phyloP scores from a whole-genome alignment of 2,797 vertebrate species.

The Rhynchonycteris naso region DNA sequence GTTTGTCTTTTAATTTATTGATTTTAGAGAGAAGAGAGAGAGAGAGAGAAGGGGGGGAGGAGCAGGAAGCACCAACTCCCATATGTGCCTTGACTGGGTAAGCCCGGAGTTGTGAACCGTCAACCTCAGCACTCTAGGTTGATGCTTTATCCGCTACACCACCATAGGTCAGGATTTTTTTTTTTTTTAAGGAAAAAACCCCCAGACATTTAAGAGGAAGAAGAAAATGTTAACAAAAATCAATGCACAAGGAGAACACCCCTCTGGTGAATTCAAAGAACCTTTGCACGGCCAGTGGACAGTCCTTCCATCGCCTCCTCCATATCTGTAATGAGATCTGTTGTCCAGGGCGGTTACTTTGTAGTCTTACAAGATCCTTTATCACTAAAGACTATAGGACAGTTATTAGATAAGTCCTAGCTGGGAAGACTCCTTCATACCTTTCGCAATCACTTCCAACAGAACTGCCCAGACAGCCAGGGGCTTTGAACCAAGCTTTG shows the following conservation, averaged over 20 bases:
- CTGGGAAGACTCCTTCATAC: rapidly evolving
- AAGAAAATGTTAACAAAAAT: neutral
- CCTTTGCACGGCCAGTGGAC: neutral
- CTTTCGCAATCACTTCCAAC: neutral
- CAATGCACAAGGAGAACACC: neutral
- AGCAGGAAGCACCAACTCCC: no score
- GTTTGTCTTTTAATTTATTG: neutral
- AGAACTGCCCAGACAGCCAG: neutral
- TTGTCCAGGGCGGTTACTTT: neutral
- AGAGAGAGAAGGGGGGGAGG: no score
- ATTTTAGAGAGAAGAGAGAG: no score
- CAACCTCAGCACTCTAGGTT: no score
- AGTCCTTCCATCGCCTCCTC: neutral
- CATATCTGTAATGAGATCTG: neutral
- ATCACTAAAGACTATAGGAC: neutral
- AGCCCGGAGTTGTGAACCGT: no score
- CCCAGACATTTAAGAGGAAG: neutral
- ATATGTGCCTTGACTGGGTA: no score
- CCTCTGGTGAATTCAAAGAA: neutral
- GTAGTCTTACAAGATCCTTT: neutral
- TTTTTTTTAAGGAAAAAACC: no score
- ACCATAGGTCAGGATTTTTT: no score
- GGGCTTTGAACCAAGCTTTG: rapidly evolving
- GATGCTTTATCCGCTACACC: no score
- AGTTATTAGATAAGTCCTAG: neutral